Base-by-base conservation (phyloP, 2,797 vertebrate genomes). In the Diceros bicornis region DNA sequence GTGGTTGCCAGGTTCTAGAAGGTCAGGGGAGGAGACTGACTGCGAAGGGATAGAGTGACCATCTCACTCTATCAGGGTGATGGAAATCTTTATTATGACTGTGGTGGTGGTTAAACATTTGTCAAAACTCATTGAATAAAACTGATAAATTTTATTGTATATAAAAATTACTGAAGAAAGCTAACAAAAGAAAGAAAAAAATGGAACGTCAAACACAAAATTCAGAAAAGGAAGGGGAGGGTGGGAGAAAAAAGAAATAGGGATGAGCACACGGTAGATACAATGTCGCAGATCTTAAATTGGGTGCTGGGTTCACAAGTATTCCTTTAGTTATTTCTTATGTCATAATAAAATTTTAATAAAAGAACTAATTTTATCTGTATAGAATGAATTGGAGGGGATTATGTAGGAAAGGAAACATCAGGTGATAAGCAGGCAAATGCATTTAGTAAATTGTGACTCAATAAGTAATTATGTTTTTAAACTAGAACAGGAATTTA, bases 401-500 rank as follows among this genome's bases (percentile, higher is more conserved):
- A 32, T 71, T 59, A 32, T 52, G 17, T 62, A 83, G 9, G 41
- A 71, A 75, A 72, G 50, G 41, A 32, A 71, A 91, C 27, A 68
- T 16, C 32, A 83, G 12, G 7, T 59, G 25, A 66, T 41, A 64
- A 81, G 11, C 29, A 77, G 9, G 85, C 0, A 66, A 61, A 93
- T 96, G 52, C 5, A 69, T 57, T 74, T 87, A 75, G 14, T 50
- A 74, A 55, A 55, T 47, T 91, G 14, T 55, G 79, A 23, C 12
- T 27, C 34, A 47, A 62, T 10, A 44, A 52, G 14, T 88, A 91
- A 86, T 61, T 74, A 32, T 52, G 9, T 75, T 96, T 90, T 75
- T 69, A 86, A 97, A 71, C 25, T 68, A 62, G 4, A 90, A 21
- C 8, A 69, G 21, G 25, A 68, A 75, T 82, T 87, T 97, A 74